A percentile compares a stretch with the other conserved stretches of the same genome.
phyloP scores from a whole-genome alignment of 2,797 vertebrate species.

The Tapirus indicus region DNA sequence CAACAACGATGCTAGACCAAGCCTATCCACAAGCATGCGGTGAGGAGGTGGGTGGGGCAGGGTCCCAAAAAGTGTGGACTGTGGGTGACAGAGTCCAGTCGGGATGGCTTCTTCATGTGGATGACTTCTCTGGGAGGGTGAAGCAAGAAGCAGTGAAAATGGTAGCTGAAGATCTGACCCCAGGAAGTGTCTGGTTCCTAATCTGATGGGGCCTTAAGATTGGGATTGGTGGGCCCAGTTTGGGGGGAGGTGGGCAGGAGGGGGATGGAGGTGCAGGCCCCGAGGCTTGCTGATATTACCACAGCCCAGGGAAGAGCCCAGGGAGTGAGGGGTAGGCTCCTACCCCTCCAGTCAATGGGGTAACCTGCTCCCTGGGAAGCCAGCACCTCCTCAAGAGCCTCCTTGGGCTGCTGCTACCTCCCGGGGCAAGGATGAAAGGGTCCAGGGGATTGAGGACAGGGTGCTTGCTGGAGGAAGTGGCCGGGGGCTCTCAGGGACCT shows the following conservation, averaged over 20 bases:
- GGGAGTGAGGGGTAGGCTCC: neutral
- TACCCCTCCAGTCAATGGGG: too few species aligned
- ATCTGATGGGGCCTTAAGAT: neutral
- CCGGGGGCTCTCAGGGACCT: neutral
- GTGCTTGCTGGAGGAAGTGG: neutral
- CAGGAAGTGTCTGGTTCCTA: neutral
- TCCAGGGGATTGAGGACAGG: neutral
- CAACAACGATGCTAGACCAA: neutral
- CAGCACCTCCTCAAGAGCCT: neutral
- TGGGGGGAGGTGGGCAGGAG: too few species aligned
- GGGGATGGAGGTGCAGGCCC: neutral
- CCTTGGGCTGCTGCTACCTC: too few species aligned
- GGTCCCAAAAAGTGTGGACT: too few species aligned
- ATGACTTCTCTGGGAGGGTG: too few species aligned
- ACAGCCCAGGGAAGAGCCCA: neutral
- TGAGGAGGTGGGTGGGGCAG: neutral
- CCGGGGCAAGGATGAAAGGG: too few species aligned
- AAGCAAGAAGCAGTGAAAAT: neutral
- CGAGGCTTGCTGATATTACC: neutral
- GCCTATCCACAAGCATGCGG: too few species aligned
- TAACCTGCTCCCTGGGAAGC: neutral
- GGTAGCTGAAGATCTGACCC: neutral
- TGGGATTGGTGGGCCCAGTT: neutral
- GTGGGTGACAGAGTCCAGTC: too few species aligned
- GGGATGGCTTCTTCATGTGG: too few species aligned